phyloP scores from a whole-genome alignment of 1,140 invertebrate species.

The Drosophila oshimai region DNA sequence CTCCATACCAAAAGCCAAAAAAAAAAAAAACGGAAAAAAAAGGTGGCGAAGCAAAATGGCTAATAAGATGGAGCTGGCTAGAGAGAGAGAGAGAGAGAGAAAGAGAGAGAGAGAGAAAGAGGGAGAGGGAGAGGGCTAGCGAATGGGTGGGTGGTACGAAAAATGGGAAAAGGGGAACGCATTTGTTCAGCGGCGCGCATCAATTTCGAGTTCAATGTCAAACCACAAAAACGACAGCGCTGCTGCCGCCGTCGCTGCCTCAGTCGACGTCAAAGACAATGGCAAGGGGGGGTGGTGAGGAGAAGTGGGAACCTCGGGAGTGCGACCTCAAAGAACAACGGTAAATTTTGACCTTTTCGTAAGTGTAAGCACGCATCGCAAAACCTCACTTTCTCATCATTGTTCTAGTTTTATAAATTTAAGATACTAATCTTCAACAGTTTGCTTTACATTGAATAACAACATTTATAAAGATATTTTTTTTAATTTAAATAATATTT shows the following conservation, averaged over 20 bases:
- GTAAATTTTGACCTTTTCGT: constrained; percentile 10
- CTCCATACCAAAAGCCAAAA: constrained; percentile 47
- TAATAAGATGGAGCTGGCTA: constrained; percentile 47
- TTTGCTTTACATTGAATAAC: too few species aligned
- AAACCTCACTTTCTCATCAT: too few species aligned
- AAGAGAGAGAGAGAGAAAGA: background rate
- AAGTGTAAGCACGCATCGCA: background rate
- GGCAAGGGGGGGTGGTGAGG: background rate
- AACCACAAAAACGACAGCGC: constrained; percentile 68
- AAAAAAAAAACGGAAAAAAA: constrained; percentile 23
- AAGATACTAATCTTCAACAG: too few species aligned
- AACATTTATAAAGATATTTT: too few species aligned
- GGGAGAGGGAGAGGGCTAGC: constrained; percentile 1
- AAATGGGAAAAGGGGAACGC: constrained; percentile 6
- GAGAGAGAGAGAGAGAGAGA: background rate
- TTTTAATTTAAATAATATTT: too few species aligned
- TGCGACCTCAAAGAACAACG: background rate
- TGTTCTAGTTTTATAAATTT: too few species aligned
- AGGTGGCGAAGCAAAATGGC: constrained; percentile 60
- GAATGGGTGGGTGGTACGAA: background rate
- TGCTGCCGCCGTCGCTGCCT: constrained; percentile 4
- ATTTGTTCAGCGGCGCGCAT: constrained; percentile 71
- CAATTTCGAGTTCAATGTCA: constrained; percentile 82
- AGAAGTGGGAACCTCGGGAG: background rate
- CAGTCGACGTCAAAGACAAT: constrained; percentile 12